A percentile compares a stretch with the other conserved stretches of the same genome.
phyloP scores from a whole-genome alignment of 92 coral and sea anemone species.

The Siderastrea radians region DNA sequence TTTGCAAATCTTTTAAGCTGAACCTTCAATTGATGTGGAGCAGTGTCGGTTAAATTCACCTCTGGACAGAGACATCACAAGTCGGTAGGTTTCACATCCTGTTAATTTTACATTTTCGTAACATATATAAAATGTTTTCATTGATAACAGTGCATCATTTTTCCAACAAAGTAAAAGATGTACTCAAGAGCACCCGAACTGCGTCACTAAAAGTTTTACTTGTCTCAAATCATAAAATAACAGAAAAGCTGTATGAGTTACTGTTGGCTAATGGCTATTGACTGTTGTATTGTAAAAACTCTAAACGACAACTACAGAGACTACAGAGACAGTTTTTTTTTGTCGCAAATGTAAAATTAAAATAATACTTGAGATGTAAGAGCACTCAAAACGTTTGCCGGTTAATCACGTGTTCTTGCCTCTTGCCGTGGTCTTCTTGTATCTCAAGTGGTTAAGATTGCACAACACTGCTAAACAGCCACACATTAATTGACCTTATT shows the following conservation, averaged over 20 bases:
- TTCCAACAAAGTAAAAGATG: no score
- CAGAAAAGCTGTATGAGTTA: not conserved
- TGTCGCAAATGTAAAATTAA: no score
- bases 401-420: not conserved
- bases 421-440: not conserved
- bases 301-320: not conserved
- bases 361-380: not conserved
- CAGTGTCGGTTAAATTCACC: not conserved
- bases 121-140: no score
- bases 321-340: not conserved
- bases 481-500: no score
- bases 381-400: not conserved
- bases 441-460: not conserved
- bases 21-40: not conserved
- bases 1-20: constrained; percentile 36
- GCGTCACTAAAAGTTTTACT: no score
- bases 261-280: not conserved
- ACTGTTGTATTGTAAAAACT: not conserved
- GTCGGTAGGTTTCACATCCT: not conserved
- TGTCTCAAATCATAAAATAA: no score
- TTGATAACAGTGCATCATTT: no score
- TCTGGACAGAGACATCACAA: not conserved
- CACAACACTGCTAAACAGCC: no score
- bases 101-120: no score
- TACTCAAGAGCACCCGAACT: no score